These are phyloP conservation scores for Cichladusa arquata DNA, from an alignment of 2,113 vertebrate species.

Conservation along the genomic window DNA sequence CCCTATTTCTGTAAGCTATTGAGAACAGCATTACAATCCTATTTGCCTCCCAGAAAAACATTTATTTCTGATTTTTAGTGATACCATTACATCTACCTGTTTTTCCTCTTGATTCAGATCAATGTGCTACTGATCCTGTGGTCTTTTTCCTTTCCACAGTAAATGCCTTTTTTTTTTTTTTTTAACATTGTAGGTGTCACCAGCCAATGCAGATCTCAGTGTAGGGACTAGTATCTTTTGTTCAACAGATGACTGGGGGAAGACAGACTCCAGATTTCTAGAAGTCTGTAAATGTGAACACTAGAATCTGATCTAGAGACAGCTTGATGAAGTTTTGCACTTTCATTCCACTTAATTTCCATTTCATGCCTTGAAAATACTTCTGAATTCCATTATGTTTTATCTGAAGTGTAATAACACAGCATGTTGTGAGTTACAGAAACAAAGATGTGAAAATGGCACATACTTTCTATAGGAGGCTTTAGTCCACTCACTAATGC, in stretches of 20 bases:
- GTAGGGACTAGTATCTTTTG: background rate
- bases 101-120: background rate
- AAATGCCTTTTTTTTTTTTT: background rate
- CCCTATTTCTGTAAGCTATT: background rate
- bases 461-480: slow-evolving; percentile 95
- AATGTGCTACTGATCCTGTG: background rate
- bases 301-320: background rate
- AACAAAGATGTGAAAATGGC: background rate
- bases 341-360: background rate
- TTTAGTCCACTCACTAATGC: slow-evolving; percentile 94
- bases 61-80: background rate
- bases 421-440: background rate
- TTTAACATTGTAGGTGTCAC: background rate
- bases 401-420: background rate
- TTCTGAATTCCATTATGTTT: background rate
- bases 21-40: background rate
- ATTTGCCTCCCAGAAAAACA: background rate
- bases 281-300: background rate
- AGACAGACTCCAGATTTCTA: background rate
- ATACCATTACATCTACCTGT: background rate
- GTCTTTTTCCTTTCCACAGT: background rate
- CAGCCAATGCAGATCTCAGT: background rate
- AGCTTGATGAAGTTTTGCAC: background rate
- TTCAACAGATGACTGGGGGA: fast-evolving
- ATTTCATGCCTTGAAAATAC: background rate